Percentiles rank a stretch among this genome's conserved stretches.
phyloP scores from a whole-genome alignment of 2,113 vertebrate species.

The Orientallactaga bullata region DNA sequence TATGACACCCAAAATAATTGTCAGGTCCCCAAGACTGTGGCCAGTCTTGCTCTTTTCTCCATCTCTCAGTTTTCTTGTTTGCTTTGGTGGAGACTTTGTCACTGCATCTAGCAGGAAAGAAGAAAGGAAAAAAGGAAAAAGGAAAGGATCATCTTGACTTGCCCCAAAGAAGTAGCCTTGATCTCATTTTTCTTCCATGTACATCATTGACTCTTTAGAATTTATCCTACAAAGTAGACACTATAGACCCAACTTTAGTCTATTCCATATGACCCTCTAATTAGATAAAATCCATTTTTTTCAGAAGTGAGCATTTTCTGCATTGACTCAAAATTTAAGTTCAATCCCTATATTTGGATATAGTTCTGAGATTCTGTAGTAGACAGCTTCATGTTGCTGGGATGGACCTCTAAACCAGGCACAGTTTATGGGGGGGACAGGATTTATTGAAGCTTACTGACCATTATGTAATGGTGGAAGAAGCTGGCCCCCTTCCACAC shows the following conservation, averaged over 20 bases:
- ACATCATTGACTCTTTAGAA: neutral
- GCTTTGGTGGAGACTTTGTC: neutral
- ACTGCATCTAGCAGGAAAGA: neutral
- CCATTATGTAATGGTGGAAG: too few species aligned
- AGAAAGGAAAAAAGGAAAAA: neutral
- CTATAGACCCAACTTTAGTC: neutral
- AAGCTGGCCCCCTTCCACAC: too few species aligned
- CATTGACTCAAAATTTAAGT: conserved; percentile 8
- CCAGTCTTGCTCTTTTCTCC: neutral
- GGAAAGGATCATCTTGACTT: neutral
- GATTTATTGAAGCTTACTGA: too few species aligned
- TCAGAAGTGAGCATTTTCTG: neutral
- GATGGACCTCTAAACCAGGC: too few species aligned
- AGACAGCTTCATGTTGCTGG: too few species aligned
- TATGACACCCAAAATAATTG: neutral
- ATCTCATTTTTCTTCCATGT: neutral
- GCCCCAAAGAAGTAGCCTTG: neutral
- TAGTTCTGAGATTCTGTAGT: neutral
- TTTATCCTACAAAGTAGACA: neutral
- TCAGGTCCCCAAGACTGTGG: neutral
- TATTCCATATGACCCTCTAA: neutral
- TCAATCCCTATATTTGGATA: neutral
- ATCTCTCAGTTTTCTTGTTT: neutral
- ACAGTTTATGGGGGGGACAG: too few species aligned
- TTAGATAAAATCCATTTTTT: neutral